These are phyloP conservation scores for Lasioglossum marginatum DNA, from an alignment of 2,888 invertebrate genomes.

Conservation along the genomic window DNA sequence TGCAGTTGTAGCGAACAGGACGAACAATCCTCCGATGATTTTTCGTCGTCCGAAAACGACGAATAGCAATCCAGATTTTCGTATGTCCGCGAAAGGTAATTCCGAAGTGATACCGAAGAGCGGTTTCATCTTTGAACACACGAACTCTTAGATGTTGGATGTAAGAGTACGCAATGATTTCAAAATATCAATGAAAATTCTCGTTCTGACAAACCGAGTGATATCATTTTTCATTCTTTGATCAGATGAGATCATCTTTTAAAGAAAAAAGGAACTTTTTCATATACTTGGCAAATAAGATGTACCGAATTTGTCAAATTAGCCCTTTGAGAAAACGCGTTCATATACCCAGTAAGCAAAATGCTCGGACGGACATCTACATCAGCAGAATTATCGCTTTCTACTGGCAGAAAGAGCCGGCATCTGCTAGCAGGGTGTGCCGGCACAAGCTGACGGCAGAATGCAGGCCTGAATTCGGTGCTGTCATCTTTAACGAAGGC, in stretches of 20 bases:
- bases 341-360: too few species aligned
- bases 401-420: too few species aligned
- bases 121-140: background rate
- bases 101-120: background rate
- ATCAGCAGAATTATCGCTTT: too few species aligned
- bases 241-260: background rate
- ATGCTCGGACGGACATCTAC: too few species aligned
- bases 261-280: background rate
- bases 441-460: too few species aligned
- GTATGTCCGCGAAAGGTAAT: slow-evolving; percentile 27
- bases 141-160: background rate
- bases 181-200: background rate
- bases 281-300: background rate
- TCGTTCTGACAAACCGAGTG: background rate
- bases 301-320: background rate
- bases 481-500: too few species aligned
- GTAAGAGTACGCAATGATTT: background rate
- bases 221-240: background rate
- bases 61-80: slow-evolving; percentile 35
- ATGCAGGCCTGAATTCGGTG: too few species aligned
- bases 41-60: slow-evolving; percentile 28
- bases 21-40: slow-evolving; percentile 41
- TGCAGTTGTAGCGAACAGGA: slow-evolving; percentile 40
- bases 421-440: too few species aligned
- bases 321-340: background rate